Evolutionary conservation across 2,797 vertebrate species (phyloP).

Genomic region (Phataginus tricuspis): DNA sequence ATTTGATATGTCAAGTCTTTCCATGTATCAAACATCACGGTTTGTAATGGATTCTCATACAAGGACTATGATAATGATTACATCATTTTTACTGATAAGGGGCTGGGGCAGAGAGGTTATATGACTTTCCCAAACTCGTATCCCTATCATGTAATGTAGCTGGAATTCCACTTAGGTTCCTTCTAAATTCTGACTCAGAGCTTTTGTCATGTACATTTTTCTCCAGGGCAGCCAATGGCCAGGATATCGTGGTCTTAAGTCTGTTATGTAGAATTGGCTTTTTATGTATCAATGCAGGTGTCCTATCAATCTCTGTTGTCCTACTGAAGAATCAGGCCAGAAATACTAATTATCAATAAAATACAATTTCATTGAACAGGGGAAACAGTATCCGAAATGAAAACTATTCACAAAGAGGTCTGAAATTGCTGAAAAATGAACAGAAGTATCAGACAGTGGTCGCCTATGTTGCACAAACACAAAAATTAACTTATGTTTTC

Average conservation of each 20-base stretch:
- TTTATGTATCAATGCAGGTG: neutral
- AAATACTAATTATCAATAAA: neutral
- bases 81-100: neutral
- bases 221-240: neutral
- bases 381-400: neutral
- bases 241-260: neutral
- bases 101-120: neutral
- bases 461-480: neutral
- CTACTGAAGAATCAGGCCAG: neutral
- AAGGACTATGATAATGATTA: neutral
- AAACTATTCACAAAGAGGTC: slow-evolving; percentile 30
- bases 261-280: neutral
- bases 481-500: neutral
- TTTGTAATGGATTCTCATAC: neutral
- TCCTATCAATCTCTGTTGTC: neutral
- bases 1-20: neutral
- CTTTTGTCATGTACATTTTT: neutral
- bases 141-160: neutral
- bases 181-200: neutral
- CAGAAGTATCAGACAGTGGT: neutral
- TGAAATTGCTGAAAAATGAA: neutral
- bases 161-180: neutral
- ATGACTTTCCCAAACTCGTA: neutral
- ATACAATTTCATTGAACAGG: neutral
- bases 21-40: neutral